Percentiles rank a stretch among this genome's conserved stretches.
phyloP scores from a whole-genome alignment of 1,140 invertebrate genomes.

The Cotesia vestalis region DNA sequence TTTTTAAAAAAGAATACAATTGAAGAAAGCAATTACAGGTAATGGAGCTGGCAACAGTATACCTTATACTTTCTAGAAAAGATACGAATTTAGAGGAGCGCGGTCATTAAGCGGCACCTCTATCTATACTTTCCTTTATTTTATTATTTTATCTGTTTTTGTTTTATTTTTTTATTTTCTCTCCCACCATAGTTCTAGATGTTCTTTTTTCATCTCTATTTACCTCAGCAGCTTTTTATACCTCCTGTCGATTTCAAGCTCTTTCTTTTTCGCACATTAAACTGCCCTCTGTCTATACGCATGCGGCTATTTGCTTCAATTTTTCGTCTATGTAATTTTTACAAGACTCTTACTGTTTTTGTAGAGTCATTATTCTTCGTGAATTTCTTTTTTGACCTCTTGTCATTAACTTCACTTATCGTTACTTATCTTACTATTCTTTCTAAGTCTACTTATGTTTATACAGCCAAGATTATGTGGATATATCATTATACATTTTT shows the following conservation, averaged over 20 bases:
- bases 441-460: not conserved
- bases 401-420: constrained; percentile 43
- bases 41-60: constrained; percentile 38
- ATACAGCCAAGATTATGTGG: not conserved
- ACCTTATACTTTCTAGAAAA: constrained; percentile 31
- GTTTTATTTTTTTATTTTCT: constrained; percentile 14
- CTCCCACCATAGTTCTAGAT: constrained; percentile 10
- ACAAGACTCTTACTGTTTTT: not conserved
- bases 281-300: not conserved
- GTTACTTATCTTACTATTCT: constrained; percentile 37
- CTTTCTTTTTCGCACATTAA: constrained; percentile 4
- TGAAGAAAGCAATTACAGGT: constrained; percentile 48
- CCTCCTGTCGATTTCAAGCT: constrained; percentile 1
- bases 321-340: constrained; percentile 18
- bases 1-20: constrained; percentile 41
- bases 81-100: constrained; percentile 37
- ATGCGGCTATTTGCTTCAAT: not conserved
- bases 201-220: constrained; percentile 19
- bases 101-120: constrained; percentile 40
- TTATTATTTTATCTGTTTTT: constrained; percentile 7
- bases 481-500: no score
- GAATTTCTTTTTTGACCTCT: constrained; percentile 24
- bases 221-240: constrained; percentile 37
- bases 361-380: constrained; percentile 38
- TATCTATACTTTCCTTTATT: constrained; percentile 7